Percentiles rank a stretch among this genome's conserved stretches.
These are phyloP conservation scores for Mus musculus DNA, from an alignment of 2,113 vertebrate species.

Conservation along the genomic window GRCm39 chr6:49202001-49202500, in stretches of 20 bases:
- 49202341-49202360: not conserved
- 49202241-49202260: not conserved
- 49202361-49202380: not conserved
- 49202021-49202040: not conserved
- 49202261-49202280: not conserved
- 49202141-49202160: not conserved
- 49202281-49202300: not conserved
- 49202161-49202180: not conserved
- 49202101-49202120: not conserved
- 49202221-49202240: not conserved
- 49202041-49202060: not conserved
- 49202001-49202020: not conserved
- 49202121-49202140: not conserved
- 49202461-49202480: not conserved
- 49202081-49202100: not conserved
- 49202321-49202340: not conserved
- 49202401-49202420: not conserved
- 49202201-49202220: not conserved
- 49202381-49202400: not conserved
- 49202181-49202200: slow-evolving; percentile 33
- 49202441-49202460: slow-evolving; percentile 36
- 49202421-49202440: not conserved
- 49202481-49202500: not conserved
- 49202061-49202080: not conserved
- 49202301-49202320: not conserved